Evolutionary conservation across 64 coral and sea anemone genomes (phyloP).

Genomic region (Montipora efflorescens): DNA sequence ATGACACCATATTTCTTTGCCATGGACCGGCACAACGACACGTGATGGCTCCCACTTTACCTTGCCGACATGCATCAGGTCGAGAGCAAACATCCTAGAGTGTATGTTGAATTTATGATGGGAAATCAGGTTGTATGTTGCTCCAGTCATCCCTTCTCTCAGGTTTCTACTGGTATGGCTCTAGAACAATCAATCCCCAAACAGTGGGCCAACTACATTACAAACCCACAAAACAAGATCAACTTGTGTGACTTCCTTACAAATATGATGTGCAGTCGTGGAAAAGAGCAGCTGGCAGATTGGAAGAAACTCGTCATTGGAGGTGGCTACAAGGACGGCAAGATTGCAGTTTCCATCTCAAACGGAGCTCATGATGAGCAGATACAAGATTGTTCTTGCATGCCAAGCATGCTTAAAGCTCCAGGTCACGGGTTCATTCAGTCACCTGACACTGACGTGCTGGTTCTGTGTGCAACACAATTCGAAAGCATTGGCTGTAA

Average conservation of each 20-base stretch:
- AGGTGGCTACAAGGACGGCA: conserved; percentile 1
- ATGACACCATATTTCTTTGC: conserved; percentile 36
- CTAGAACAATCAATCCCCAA: conserved; percentile 46
- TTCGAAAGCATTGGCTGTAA: not conserved
- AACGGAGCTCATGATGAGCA: conserved; percentile 40
- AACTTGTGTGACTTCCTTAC: conserved; percentile 17
- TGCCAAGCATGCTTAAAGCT: too few species aligned
- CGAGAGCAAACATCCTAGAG: too few species aligned
- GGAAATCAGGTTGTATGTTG: not conserved
- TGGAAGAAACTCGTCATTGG: conserved; percentile 8
- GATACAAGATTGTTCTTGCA: conserved; percentile 36
- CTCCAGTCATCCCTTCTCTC: too few species aligned
- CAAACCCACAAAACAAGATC: not conserved
- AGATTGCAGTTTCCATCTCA: not conserved
- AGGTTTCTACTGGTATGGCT: too few species aligned
- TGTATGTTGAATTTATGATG: not conserved
- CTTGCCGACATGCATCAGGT: conserved; percentile 14
- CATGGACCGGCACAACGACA: conserved; percentile 52
- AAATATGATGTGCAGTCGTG: not conserved
- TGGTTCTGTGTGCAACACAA: conserved; percentile 28
- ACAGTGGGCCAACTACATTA: conserved; percentile 56
- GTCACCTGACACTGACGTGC: conserved; percentile 59
- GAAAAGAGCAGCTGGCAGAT: not conserved
- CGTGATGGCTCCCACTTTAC: conserved; percentile 37
- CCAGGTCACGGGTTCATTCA: not conserved